phyloP scores from a whole-genome alignment of 2,888 invertebrate genomes.

The Agapetus fuscipes region DNA sequence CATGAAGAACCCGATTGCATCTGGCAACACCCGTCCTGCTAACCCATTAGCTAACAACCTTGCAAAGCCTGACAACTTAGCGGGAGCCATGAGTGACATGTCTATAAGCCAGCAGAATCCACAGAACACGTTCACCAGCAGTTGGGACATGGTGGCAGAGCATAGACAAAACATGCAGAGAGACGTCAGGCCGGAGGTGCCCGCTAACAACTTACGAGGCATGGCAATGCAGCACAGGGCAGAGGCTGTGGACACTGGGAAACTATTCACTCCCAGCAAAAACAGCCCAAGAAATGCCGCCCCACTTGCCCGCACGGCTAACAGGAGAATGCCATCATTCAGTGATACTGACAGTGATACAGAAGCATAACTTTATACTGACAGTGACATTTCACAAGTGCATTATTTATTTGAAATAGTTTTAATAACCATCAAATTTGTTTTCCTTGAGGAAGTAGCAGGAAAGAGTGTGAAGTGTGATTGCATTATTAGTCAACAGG shows the following conservation, averaged over 20 bases:
- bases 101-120: slow-evolving; percentile 22
- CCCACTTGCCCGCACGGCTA: background rate
- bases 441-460: too few relatives aligned
- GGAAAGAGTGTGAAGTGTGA: too few relatives aligned
- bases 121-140: slow-evolving; percentile 27
- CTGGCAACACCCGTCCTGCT: slow-evolving; percentile 2
- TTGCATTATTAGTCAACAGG: too few relatives aligned
- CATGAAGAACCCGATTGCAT: slow-evolving; percentile 10
- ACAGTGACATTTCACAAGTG: too few relatives aligned
- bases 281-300: slow-evolving; percentile 5
- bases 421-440: too few relatives aligned
- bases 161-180: slow-evolving; percentile 38
- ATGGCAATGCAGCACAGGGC: slow-evolving; percentile 11
- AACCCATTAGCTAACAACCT: slow-evolving; percentile 31
- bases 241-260: slow-evolving; percentile 1
- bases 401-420: too few relatives aligned
- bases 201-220: slow-evolving; percentile 14
- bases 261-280: background rate
- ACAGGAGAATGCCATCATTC: background rate
- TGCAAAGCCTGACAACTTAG: slow-evolving; percentile 36
- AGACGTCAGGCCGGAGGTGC: slow-evolving; percentile 16
- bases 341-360: slow-evolving; percentile 21
- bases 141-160: slow-evolving; percentile 45
- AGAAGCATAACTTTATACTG: slow-evolving; percentile 21
- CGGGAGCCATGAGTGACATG: slow-evolving; percentile 18